Conservation (phyloP, 1,140 invertebrate species). For the Oncopodura yosiiana region DNA sequence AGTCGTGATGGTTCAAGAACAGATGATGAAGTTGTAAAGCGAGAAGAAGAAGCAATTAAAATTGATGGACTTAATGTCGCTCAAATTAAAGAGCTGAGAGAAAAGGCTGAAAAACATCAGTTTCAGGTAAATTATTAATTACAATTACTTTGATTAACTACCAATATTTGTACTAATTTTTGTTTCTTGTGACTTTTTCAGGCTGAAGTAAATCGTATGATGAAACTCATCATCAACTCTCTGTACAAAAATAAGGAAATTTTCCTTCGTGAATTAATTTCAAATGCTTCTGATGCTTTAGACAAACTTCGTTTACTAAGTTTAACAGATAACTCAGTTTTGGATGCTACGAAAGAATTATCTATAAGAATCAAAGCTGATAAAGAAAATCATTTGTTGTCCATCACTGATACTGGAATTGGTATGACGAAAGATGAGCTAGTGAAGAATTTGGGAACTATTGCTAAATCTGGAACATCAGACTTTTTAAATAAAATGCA, state of each 20-base stretch:
- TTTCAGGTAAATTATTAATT: constrained; percentile 69
- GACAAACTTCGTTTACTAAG: constrained; percentile 91
- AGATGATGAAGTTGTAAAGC: constrained; percentile 66
- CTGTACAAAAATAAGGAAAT: constrained; percentile 98
- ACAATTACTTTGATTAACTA: no score
- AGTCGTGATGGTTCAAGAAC: constrained; percentile 72
- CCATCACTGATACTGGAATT: constrained; percentile 93
- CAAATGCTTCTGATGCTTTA: constrained; percentile 89
- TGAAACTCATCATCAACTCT: constrained; percentile 99
- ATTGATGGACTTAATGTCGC: constrained; percentile 89
- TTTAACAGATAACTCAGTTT: constrained; percentile 69
- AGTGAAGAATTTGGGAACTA: constrained; percentile 94
- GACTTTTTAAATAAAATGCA: constrained; percentile 94
- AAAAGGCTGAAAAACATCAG: constrained; percentile 82
- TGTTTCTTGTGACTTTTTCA: constrained; percentile 7
- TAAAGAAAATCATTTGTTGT: constrained; percentile 85
- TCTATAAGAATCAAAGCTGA: constrained; percentile 92
- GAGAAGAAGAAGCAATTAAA: constrained; percentile 95
- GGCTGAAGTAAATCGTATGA: constrained; percentile 96
- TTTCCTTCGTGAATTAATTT: constrained; percentile 92
- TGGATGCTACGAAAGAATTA: constrained; percentile 71
- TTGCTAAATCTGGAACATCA: constrained; percentile 97
- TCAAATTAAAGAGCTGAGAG: constrained; percentile 81
- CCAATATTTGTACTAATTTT: not conserved
- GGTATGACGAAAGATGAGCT: constrained; percentile 96